Evolutionary conservation across 2,113 vertebrate species (phyloP), one percentile per base, ranked within the genome.

Genomic region (Lucifuga dentata): DNA sequence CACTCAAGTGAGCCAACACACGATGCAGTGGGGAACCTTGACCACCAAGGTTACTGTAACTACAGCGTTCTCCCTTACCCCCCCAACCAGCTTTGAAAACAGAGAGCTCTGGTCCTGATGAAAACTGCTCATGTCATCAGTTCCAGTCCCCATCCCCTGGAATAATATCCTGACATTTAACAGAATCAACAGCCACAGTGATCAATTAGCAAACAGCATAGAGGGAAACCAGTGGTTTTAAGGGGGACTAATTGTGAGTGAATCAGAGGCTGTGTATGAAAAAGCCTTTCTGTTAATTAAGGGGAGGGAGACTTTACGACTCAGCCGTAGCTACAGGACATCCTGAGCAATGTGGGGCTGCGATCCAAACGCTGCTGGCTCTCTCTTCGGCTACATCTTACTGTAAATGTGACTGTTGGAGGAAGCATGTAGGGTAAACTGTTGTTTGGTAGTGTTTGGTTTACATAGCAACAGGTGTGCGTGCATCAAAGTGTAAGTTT

Each of bases 201-300:
- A 89, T 78, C 76, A 87, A 80, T 85, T 88, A 85, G 63, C 49
- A 61, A 62, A 49, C 63, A 24, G 73, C 35, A 62, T 63, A 38
- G 50, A 77, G 56, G 78, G 68, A 81, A 87, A 59, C 46, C 7
- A 62, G 79, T 51, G 65, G 60, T 78, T 88, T 80, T 58, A 55
- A 76, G 45, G 49, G 45, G 60, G 35, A 50, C 45, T 77, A 53
- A 80, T 59, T 55, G 46, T 44, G 58, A 38, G 68, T 92, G 91
- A 91, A 88, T 89, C 89, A 92, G 73, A 80, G 67, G 48, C 58
- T 64, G 59, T 29, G 68, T 50, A 84, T 81, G 79, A 90, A 91
- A 90, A 83, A 77, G 67, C 44, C 24, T 41, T 52, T 70, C 52
- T 24, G 41, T 62, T 90, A 88, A 86, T 88, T 80, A 83, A 52